Evolutionary conservation across 2,888 invertebrate genomes (phyloP), one percentile per base, ranked within the genome.

Genomic region (Achlya flavicornis): DNA sequence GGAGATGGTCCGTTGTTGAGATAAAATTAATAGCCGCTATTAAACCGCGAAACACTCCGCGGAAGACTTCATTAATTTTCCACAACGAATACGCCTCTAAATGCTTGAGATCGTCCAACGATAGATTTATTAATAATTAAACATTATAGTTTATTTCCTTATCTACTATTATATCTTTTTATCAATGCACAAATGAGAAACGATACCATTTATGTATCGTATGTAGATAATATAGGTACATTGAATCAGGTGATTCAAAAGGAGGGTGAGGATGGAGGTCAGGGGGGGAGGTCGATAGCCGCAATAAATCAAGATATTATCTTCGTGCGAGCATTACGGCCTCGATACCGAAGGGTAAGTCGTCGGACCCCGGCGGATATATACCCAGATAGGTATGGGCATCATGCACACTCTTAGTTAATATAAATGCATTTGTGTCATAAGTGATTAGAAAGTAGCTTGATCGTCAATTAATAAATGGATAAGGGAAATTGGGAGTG

Each of bases 61-160:
- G 88, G 88, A 92, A 92, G 91, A 91, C 89, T 92, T 91, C 91
- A 92, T 93, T 92, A 91, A 92, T 93, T 91, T 89, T 83, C 85
- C 84, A 83, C 87, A 79, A 86, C 83, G 83, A 84, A 74, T 83
- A 86, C 91, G 91, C 92, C 91, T 89, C 85, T 81, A 87, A 87
- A 89, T 83, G 80, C 84, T 80, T 75, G 75, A 86, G 90, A 90
- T 90, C 84, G 83, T 79, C 77, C 78, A 78, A 75, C 86, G 89
- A 90, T 91, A 90, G 89, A 88, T 91, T 90, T 89, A 91, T 90
- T 92, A 90, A 89, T 91, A 87, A 88, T 83, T 81, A 82, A 84
- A 81, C 74, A 80, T 84, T 82, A 83, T 77, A 80, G 75, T 74
- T 63, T 74, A 75, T 80, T 79, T 78, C 75, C 76, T 80, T 80